Percentiles rank a stretch among this genome's conserved stretches.
Evolutionary conservation across 1,140 invertebrate genomes (phyloP).

Genomic region (Drosophila kohkoa): DNA sequence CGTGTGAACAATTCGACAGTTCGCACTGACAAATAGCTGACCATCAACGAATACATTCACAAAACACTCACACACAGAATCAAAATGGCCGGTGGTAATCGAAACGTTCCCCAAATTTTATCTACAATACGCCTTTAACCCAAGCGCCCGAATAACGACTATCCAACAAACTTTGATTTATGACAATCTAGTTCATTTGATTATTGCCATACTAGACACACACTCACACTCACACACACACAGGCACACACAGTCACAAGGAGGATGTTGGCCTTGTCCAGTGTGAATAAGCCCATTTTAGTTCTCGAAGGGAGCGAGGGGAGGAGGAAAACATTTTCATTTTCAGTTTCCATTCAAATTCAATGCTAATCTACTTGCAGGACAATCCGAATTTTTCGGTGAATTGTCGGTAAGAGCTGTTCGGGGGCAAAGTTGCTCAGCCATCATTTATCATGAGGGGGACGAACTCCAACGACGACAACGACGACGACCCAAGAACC

Average conservation of each 20-base stretch:
- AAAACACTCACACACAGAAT: constrained; percentile 5
- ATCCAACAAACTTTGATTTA: constrained; percentile 79
- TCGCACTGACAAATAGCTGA: constrained; percentile 63
- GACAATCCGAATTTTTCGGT: constrained; percentile 63
- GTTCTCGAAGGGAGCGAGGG: constrained; percentile 11
- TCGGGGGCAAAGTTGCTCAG: constrained; percentile 36
- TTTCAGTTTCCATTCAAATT: constrained; percentile 80
- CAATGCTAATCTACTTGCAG: constrained; percentile 79
- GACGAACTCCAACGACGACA: too few relatives aligned
- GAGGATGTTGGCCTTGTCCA: background rate
- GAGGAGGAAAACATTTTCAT: constrained; percentile 69
- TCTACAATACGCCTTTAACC: constrained; percentile 62
- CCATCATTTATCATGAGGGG: constrained; percentile 72
- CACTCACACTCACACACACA: background rate
- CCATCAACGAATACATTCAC: constrained; percentile 36
- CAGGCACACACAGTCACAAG: background rate
- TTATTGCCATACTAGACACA: constrained; percentile 60
- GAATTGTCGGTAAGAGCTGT: constrained; percentile 5
- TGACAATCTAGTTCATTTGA: constrained; percentile 79
- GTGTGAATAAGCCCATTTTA: constrained; percentile 14
- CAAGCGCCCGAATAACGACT: constrained; percentile 48
- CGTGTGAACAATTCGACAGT: constrained; percentile 9
- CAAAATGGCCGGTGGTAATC: constrained; percentile 23
- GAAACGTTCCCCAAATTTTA: constrained; percentile 60
- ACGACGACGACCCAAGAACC: constrained; percentile 38